Evolutionary conservation across 2,888 invertebrate genomes (phyloP), one percentile per base, ranked within the genome.

Genomic region (Onchidella celtica): DNA sequence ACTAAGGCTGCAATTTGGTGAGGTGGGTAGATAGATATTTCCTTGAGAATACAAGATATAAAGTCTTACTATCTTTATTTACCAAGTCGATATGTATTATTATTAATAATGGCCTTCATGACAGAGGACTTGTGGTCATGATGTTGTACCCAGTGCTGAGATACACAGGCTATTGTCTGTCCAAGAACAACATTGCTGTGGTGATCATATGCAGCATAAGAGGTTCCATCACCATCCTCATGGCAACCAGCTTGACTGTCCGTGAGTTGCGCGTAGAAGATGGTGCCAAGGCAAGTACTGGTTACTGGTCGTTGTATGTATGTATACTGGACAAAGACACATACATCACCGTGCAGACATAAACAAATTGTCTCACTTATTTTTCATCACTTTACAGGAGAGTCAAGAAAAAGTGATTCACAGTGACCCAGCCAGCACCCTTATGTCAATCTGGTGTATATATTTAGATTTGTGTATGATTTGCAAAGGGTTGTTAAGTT

Each of bases 201-300:
- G 27, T 79, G 21, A 36, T 59, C 17, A 27, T 65, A 1, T 79
- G 79, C 79, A 79, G 73, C 34, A 79, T 79, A 11, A 17, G 79
- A n/a, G 79, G 79, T 47, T 17, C 59, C 11, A 29, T 79, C 40
- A 65, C 79, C 14, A 27, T 73, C n/a, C 24, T 79, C 17, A 17
- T 79, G 9, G n/a, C 70, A 0, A 38, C 63, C 27, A 38, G 72
- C 32, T 14, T 72, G 3, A n/a, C n/a, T n/a, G n/a, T n/a, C n/a
- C 40, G 47, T 14, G 55, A 55, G 55, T 17, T 14, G 55, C 55
- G 9, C 17, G 9, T 9, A 14, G 11, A 55, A 17, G 55, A 9
- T 55, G 55, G 17, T 55, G 9, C 17, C 11, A 55, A 55, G 55
- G 55, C 55, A 55, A 55, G 17, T 55, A 14, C 55, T 55, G 55